Base-by-base conservation (phyloP, 2,113 vertebrate genomes). In the Ctenodactylus gundi region DNA sequence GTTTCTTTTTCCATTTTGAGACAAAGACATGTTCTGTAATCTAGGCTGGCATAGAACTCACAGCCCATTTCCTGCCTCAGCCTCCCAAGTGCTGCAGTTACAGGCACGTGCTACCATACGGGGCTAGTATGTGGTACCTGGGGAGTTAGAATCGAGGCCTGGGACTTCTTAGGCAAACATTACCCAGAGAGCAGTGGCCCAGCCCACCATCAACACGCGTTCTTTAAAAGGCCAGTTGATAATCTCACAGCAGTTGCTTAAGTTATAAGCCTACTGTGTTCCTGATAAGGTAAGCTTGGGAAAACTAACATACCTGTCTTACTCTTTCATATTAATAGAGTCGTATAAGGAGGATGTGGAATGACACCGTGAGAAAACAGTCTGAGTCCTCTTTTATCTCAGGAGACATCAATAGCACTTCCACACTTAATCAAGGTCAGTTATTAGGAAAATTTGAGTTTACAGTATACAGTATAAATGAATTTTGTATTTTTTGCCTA, bases 371-470 rank as follows among this genome's bases (percentile, higher is more conserved):
- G 98, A 99, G 99, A 98, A 99, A 99, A 98, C 99, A 99, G 96
- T 99, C 99, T 67, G 99, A 99, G 98, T 99, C 99, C n/a, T 99
- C 99, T 98, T 99, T 99, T 99, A 99, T 99, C 99, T 99, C 99
- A 99, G 99, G 99, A 99, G 99, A 99, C 99, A 99, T 99, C 99
- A 99, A 99, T 99, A 99, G 99, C 98, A 99, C 99, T 98, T 99
- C 99, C 98, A 99, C 99, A 97, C 99, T 99, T 99, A 99, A 99
- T 98, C 99, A 99, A 99, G 99, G 99, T 99, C 99, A 99, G 99
- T 99, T 97, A 98, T 97, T 98, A 97, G 97, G 97, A 97, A 98
- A 97, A 97, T 97, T 97, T 98, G 98, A 96, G 97, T 98, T 98
- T 97, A 96, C 97, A 97, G 94, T 96, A 95, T 98, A 96, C 96